Evolutionary conservation across 1,140 invertebrate genomes (phyloP).

Genomic region (Portunus trituberculatus): DNA sequence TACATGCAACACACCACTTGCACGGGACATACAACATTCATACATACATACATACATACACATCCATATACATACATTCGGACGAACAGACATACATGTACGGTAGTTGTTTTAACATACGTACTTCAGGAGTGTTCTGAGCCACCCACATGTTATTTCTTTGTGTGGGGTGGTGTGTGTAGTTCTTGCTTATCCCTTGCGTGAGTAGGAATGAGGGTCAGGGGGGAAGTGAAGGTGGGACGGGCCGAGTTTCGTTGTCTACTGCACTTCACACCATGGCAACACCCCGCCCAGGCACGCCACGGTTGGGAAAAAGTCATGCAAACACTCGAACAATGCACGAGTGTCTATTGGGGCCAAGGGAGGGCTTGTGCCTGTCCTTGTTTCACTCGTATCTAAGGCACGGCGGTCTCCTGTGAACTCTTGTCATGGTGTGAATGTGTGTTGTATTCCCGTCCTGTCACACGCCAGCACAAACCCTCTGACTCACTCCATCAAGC

Average conservation of each 20-base stretch:
- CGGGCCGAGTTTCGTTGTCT: too few relatives aligned
- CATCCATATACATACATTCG: background rate
- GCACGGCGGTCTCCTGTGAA: too few relatives aligned
- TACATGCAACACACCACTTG: background rate
- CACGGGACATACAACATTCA: background rate
- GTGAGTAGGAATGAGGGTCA: background rate
- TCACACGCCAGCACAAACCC: too few relatives aligned
- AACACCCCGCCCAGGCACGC: background rate
- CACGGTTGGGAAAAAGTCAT: background rate
- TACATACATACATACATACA: background rate
- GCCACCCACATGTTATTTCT: slow-evolving; percentile 48
- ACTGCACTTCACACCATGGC: background rate
- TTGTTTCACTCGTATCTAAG: too few relatives aligned
- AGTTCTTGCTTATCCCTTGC: too few relatives aligned
- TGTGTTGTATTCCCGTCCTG: too few relatives aligned
- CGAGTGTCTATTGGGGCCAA: too few relatives aligned
- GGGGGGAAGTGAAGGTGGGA: background rate
- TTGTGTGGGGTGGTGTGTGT: background rate
- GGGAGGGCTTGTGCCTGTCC: too few relatives aligned
- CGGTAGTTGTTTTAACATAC: background rate
- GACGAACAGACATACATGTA: background rate
- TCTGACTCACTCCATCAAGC: too few relatives aligned
- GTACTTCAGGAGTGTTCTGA: slow-evolving; percentile 43
- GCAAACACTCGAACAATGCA: background rate
- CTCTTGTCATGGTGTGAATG: too few relatives aligned